Base-by-base conservation (phyloP, 64 coral and sea anemone species). In the Porites lutea region DNA sequence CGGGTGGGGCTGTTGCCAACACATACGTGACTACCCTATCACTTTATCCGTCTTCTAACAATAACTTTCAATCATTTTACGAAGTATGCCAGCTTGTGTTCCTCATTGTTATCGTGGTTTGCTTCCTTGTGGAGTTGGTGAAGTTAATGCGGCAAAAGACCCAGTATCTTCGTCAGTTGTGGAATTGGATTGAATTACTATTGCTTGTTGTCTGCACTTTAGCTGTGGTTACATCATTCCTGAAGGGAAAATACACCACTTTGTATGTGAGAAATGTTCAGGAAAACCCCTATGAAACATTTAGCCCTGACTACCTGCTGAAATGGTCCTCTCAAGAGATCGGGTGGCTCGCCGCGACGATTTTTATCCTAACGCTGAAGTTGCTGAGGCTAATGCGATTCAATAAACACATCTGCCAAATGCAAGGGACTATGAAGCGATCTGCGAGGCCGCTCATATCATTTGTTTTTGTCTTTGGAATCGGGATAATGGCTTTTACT, bases 111-210 rank as follows among this genome's bases (percentile, higher is more conserved):
- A 90, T 95, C 1, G 27, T 88, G 4, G 61, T 82, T 51, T 92
- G 79, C 16, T 82, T 92, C 47, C 68, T 74, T 6, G 87, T 65
- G 49, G 83, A 92, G 58, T 60, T 82, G 10, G 71, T 88, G 16
- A 83, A 95, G 21, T 74, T 90, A 11, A 80, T 54, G 27, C 79
- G 72, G 20, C 74, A 89, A 45, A 90, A 83, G 23, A 3, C 27
- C 27, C 27, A 20, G 4, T 92, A 95, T 49, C 71, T 95, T 12
- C 63, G 68, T 4, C 43, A 83, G 61, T 14, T 95, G 14, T 92
- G 94, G 94, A 95, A 83, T 37, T 92, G 89, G 94, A 61, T 95
- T 20, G 89, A 95, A 37, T 23, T 95, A 12, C 22, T 87, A 14
- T 76, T 92, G 16, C 87, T 95, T 15, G 19, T 83, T 43, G 75